Evolutionary conservation across 37 sponge, comb jelly and placozoan species (phyloP).

Genomic region (Crambe crambe): DNA sequence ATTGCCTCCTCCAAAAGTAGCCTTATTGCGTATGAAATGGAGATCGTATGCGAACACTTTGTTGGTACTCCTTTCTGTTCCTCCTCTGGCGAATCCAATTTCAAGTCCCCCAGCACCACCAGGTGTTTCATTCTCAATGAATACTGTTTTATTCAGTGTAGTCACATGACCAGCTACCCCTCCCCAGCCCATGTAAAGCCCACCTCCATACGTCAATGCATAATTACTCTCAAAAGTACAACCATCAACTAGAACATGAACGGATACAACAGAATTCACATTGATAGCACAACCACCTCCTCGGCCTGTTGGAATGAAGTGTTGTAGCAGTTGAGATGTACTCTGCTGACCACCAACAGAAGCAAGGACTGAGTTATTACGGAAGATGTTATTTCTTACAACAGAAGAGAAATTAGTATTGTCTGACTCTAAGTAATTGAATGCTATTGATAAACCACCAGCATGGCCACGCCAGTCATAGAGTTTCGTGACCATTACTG

Average conservation of each 20-base stretch:
- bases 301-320: constrained; percentile 17
- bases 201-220: constrained; percentile 38
- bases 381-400: neutral
- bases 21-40: constrained; percentile 1
- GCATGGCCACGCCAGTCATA: constrained; percentile 32
- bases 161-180: constrained; percentile 4
- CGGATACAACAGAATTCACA: constrained; percentile 6
- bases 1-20: constrained; percentile 14
- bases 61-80: neutral
- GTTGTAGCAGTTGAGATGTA: neutral
- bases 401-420: neutral
- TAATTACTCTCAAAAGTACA: constrained; percentile 34
- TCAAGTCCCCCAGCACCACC: constrained; percentile 26
- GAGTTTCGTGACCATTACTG: neutral
- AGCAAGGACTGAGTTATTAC: neutral
- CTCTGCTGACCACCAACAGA: neutral
- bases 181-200: constrained; percentile 4
- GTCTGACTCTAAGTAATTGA: neutral
- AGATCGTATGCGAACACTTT: neutral
- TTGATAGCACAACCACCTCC: constrained; percentile 29
- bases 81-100: neutral
- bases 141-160: neutral
- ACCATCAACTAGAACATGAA: constrained; percentile 20
- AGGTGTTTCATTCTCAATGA: constrained; percentile 7
- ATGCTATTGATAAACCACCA: constrained; percentile 42